Conservation (phyloP, 2,797 vertebrate species). For the Nothura maculosa region DNA sequence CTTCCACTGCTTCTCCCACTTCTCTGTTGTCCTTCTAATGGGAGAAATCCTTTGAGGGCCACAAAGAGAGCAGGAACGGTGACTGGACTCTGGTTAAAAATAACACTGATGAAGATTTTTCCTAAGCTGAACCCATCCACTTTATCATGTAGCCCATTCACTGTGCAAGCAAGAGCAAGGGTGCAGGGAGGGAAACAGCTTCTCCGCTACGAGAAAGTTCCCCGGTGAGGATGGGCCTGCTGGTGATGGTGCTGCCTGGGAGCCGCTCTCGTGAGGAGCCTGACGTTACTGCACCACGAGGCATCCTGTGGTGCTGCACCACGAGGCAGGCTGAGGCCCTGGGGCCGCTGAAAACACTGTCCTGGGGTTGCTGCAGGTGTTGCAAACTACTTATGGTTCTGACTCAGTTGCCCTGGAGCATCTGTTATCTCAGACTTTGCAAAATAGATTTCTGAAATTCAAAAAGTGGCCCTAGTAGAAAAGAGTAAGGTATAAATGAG, state of each 20-base stretch:
- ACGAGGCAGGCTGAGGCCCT: background rate
- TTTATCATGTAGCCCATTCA: background rate
- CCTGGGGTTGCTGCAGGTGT: background rate
- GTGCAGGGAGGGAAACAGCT: background rate
- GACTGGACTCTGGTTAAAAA: background rate
- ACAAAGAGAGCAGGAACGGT: background rate
- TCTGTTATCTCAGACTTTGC: background rate
- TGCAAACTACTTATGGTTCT: background rate
- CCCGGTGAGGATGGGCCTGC: background rate
- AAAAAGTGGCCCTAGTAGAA: background rate
- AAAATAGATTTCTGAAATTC: background rate
- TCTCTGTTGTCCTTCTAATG: background rate
- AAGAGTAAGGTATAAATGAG: background rate
- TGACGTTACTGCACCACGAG: background rate
- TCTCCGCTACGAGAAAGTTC: background rate
- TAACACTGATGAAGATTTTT: background rate
- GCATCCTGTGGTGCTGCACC: no score
- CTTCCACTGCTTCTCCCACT: background rate
- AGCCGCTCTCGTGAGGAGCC: background rate
- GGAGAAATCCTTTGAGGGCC: background rate
- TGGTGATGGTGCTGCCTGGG: no score
- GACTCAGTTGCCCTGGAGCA: background rate
- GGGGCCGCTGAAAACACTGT: background rate
- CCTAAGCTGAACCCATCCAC: background rate
- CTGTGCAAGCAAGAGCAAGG: background rate